Base-by-base conservation (phyloP, 2,888 invertebrate species). In the Nomada lathburiana region DNA sequence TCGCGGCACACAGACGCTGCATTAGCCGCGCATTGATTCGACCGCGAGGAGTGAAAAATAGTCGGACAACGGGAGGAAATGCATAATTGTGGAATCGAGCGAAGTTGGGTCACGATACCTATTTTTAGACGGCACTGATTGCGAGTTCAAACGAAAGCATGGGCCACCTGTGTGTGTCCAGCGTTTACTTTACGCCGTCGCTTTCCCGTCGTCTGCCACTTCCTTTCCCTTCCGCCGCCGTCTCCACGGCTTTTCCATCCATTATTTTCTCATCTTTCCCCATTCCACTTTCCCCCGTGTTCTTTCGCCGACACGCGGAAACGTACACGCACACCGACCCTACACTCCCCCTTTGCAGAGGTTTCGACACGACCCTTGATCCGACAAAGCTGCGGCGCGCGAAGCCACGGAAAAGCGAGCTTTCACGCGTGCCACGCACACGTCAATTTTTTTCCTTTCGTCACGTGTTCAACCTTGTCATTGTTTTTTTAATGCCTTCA, bases 71-170 rank as follows among this genome's bases (percentile, higher is more conserved):
- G 73, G 67, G 81, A 79, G 82, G 83, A 87, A 89, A 83, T 88
- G 81, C 86, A 88, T 87, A 87, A 89, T 89, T 88, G 88, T 86
- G 88, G 86, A 88, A 82, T 88, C 88, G 88, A 89, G 84, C 84
- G 86, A 86, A 87, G 87, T 82, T 82, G 60, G 86, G 87, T 84
- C 82, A 85, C 81, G 83, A 84, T 63, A 78, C 63, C 88, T 88
- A 89, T 88, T 88, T 87, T 89, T 87, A 86, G 78, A 75, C 71
- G 74, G 67, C 73, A 62, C 86, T 83, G 88, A 88, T 88, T 87
- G 86, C 50, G 75, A 84, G 84, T 81, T 85, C 82, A 83, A 88
- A 87, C 82, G 85, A 84, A 84, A 82, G 83, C 80, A 83, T 83
- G 83, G 82, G 78, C 82, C 76, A 85, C 68, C 76, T 52, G 82